A percentile compares a stretch with the other conserved stretches of the same genome.
These are phyloP conservation scores for Neostethus bicornis DNA, from an alignment of 2,797 vertebrate species.

Conservation along the genomic window DNA sequence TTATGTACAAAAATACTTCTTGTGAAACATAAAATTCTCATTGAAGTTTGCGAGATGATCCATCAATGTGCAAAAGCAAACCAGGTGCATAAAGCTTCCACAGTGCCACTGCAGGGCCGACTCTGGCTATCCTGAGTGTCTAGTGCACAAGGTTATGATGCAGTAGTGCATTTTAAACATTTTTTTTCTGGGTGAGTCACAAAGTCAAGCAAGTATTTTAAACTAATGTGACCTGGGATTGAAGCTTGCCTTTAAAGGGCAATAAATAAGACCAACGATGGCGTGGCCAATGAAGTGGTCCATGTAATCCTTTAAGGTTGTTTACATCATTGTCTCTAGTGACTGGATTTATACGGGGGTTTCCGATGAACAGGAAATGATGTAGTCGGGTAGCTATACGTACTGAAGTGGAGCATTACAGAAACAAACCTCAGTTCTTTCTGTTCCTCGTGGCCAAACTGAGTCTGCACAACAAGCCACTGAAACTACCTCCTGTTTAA, in stretches of 20 bases:
- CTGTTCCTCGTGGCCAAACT: slow-evolving; percentile 50
- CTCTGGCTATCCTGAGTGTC: slow-evolving; percentile 21
- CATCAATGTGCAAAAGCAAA: slow-evolving; percentile 18
- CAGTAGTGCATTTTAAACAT: slow-evolving; percentile 55
- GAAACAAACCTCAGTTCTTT: slow-evolving; percentile 48
- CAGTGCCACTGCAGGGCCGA: slow-evolving; percentile 36
- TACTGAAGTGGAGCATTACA: slow-evolving; percentile 20
- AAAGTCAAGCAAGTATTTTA: slow-evolving; percentile 29
- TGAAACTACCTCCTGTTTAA: slow-evolving; percentile 58
- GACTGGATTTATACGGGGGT: slow-evolving; percentile 57
- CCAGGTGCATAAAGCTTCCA: slow-evolving; percentile 40
- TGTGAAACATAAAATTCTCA: slow-evolving; percentile 15
- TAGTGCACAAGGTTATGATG: slow-evolving; percentile 19
- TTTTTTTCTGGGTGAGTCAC: slow-evolving; percentile 37
- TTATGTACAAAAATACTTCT: slow-evolving; percentile 14
- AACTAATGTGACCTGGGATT: slow-evolving; percentile 50
- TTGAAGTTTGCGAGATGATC: slow-evolving; percentile 12
- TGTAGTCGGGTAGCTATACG: slow-evolving; percentile 41
- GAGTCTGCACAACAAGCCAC: slow-evolving; percentile 30
- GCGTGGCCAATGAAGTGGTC: slow-evolving; percentile 25
- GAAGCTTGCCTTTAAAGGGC: slow-evolving; percentile 55
- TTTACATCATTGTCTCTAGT: slow-evolving; percentile 57
- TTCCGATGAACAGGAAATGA: slow-evolving; percentile 68
- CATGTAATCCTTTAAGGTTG: slow-evolving; percentile 37
- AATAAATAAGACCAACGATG: slow-evolving; percentile 23